These are phyloP conservation scores for Aphis gossypii DNA, from an alignment of 1,140 invertebrate species.

Conservation along the genomic window DNA sequence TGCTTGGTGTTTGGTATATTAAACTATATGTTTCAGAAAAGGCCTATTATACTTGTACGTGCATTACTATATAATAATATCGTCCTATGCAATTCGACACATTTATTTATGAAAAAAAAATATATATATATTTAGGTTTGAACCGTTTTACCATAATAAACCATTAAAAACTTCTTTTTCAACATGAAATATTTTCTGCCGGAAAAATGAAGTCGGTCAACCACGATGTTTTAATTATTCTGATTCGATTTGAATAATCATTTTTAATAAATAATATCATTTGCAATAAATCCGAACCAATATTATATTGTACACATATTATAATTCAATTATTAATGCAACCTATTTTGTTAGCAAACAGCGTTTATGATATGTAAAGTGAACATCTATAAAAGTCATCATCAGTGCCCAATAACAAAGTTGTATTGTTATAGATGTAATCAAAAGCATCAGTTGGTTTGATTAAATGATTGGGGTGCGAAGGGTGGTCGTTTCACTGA, in stretches of 20 bases:
- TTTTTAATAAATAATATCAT: neutral
- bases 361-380: neutral
- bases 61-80: no score
- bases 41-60: neutral
- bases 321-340: neutral
- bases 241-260: neutral
- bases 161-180: neutral
- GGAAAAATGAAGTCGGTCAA: neutral
- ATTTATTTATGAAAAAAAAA: neutral
- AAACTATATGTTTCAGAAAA: neutral
- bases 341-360: neutral
- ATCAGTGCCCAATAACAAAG: neutral
- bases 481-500: constrained; percentile 25
- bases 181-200: neutral
- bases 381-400: constrained; percentile 1
- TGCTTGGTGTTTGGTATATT: neutral
- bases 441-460: constrained; percentile 26
- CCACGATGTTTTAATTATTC: neutral
- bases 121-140: neutral
- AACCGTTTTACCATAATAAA: neutral
- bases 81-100: no score
- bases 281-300: neutral
- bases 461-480: constrained; percentile 19
- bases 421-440: constrained; percentile 16
- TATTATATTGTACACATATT: neutral